Conservation (phyloP, 2,113 vertebrate genomes). For the Hippolais icterina region DNA sequence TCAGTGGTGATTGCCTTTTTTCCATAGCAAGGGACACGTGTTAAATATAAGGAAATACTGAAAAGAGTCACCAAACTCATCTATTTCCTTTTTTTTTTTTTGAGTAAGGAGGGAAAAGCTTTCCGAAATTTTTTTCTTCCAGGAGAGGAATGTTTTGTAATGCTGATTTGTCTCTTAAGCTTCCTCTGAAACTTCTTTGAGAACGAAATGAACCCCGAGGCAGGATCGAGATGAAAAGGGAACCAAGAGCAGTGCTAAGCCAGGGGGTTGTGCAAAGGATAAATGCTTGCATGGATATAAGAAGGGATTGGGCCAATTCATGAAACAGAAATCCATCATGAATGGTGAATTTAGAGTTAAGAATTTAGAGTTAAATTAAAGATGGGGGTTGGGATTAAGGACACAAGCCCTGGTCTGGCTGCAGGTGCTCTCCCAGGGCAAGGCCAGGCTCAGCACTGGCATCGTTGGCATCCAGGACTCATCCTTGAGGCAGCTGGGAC, state of each 20-base stretch:
- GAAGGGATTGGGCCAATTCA: neutral
- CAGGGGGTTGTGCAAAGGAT: neutral
- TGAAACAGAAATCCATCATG: neutral
- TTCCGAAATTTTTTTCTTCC: neutral
- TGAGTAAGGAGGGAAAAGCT: neutral
- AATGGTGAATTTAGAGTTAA: neutral
- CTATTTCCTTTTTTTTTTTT: neutral
- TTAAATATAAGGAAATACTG: conserved; percentile 7
- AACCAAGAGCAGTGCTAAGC: neutral
- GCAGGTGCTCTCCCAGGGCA: neutral
- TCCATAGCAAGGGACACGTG: neutral
- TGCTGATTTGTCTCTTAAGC: neutral
- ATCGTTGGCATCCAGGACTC: rapidly evolving
- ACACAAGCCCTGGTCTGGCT: neutral
- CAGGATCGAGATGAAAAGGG: neutral
- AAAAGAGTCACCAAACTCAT: neutral
- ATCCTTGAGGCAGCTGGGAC: neutral
- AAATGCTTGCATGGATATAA: neutral
- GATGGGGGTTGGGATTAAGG: no score
- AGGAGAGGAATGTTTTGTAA: conserved; percentile 6
- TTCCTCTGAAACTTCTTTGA: neutral
- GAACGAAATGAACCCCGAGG: conserved; percentile 28
- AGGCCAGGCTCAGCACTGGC: rapidly evolving
- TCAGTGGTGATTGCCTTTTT: neutral
- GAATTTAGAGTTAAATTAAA: neutral